Conservation (phyloP, 1,140 invertebrate genomes). For the Drosophila obscura region DNA sequence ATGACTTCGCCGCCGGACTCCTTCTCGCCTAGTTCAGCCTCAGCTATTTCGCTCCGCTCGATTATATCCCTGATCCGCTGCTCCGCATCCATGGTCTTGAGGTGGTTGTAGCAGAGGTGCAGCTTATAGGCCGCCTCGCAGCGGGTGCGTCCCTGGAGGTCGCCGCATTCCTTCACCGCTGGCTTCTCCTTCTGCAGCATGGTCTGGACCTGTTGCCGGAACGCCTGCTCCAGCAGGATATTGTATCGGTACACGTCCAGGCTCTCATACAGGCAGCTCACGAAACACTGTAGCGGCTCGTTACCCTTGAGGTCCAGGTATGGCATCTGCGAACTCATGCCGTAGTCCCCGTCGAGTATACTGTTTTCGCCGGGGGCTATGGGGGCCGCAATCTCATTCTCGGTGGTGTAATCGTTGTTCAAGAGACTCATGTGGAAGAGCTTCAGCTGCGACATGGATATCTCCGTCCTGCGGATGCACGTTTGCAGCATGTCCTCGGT, state of each 20-base stretch:
- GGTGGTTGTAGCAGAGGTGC: constrained; percentile 73
- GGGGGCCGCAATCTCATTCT: constrained; percentile 36
- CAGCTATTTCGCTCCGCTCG: constrained; percentile 44
- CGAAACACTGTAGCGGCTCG: constrained; percentile 68
- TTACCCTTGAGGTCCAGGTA: constrained; percentile 62
- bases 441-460: constrained; percentile 72
- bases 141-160: constrained; percentile 57
- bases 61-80: constrained; percentile 65
- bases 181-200: constrained; percentile 54
- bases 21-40: constrained; percentile 24
- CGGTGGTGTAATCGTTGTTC: constrained; percentile 55
- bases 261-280: constrained; percentile 63
- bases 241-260: constrained; percentile 61
- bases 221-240: constrained; percentile 65
- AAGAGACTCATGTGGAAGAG: constrained; percentile 69
- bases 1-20: constrained; percentile 36
- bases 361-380: constrained; percentile 52
- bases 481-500: constrained; percentile 61
- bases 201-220: constrained; percentile 53
- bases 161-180: constrained; percentile 58
- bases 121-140: constrained; percentile 74
- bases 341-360: constrained; percentile 50
- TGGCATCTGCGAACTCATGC: constrained; percentile 27
- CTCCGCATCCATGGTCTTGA: constrained; percentile 69
- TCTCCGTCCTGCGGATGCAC: constrained; percentile 66